Base-by-base conservation (phyloP, 2,113 vertebrate genomes). In the Dascyllus trimaculatus region DNA sequence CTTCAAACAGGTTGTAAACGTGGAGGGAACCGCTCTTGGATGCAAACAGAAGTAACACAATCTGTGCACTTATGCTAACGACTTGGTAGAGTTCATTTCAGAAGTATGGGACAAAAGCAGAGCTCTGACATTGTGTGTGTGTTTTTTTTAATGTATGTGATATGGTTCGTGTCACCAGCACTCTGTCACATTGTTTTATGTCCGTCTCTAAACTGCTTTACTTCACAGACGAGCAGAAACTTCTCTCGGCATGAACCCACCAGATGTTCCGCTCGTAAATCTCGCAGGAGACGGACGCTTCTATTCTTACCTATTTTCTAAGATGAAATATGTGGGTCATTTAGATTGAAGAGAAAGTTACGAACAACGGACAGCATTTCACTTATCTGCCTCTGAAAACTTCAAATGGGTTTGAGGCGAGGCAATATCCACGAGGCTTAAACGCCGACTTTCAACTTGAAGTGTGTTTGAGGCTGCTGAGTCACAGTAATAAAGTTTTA, bases 141-240 rank as follows among this genome's bases (percentile, higher is more conserved):
- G 10, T 14, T 2, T 51, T 32, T n/a, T 40, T 18, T 2, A 35
- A 35, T 35, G 32, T n/a, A 17, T 45, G 7, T 35, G 71, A 82
- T 69, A 49, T 24, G 57, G 65, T 67, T 72, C 58, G 68, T 59
- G 40, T 73, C 22, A 18, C 63, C 60, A 35, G 73, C 54, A 78
- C 67, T 74, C 75, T 84, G 78, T 88, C 83, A 88, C 25, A 14
- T 65, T 57, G 66, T 76, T 76, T 76, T 59, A 79, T 65, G 75
- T 66, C 71, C 11, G 29, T 62, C 71, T 74, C 61, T 40, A 40
- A 72, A 79, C 63, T 43, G 51, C 51, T 80, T 59, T 15, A 43
- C 57, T 46, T 72, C 67, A 48, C 71, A 73, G 85, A 69, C 18
- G 58, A 71, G 46, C 61, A 71, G 70, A 62, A 71, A 62, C 43